A percentile compares a stretch with the other conserved stretches of the same genome.
These are phyloP conservation scores for Nephrotoma guestfalica DNA, from an alignment of 2,888 invertebrate species.

Conservation along the genomic window DNA sequence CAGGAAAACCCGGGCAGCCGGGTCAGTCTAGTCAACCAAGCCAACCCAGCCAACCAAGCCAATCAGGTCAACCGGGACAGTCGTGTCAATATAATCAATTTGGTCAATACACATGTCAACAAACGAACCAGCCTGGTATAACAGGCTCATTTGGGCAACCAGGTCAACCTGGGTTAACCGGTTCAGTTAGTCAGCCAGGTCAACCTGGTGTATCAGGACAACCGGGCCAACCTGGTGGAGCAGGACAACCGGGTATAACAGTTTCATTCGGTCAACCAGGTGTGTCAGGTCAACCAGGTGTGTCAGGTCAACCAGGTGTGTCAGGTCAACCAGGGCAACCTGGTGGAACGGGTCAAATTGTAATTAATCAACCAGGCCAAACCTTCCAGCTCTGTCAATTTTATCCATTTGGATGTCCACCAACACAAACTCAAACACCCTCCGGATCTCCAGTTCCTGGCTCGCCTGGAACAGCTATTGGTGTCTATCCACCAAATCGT, in stretches of 20 bases:
- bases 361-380: conserved; percentile 16
- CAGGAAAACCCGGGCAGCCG: conserved; percentile 17
- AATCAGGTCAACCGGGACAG: not conserved
- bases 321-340: conserved; percentile 17
- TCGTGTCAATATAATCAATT: not conserved
- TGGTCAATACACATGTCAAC: not conserved
- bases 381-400: conserved; percentile 17
- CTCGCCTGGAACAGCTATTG: conserved; percentile 21
- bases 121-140: not conserved
- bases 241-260: conserved; percentile 15
- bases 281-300: conserved; percentile 18
- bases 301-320: conserved; percentile 15
- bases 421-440: conserved; percentile 2
- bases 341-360: conserved; percentile 8
- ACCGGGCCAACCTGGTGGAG: conserved; percentile 19
- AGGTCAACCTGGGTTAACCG: not conserved
- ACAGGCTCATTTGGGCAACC: not conserved
- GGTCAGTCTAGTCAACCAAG: conserved; percentile 8
- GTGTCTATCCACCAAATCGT: conserved; percentile 38
- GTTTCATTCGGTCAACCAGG: conserved; percentile 14
- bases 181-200: not conserved
- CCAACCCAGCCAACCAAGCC: conserved; percentile 15
- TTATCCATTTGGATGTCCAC: conserved; percentile 13
- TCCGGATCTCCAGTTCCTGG: conserved; percentile 15
- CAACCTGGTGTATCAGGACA: not conserved